Base-by-base conservation (phyloP, 1,140 invertebrate genomes). In the Brachionus plicatilis region DNA sequence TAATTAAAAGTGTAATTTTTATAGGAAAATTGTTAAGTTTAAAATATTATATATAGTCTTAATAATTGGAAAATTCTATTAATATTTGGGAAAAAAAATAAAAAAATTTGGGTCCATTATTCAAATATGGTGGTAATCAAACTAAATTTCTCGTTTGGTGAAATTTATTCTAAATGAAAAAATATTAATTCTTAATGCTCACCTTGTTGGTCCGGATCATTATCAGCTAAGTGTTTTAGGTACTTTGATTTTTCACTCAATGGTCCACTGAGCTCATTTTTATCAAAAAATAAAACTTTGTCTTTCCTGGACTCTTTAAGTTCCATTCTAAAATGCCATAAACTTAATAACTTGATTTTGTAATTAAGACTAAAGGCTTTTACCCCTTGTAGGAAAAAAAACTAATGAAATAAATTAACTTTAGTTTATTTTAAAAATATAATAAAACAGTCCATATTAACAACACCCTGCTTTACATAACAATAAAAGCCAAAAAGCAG, bases 151-250 rank as follows among this genome's bases (percentile, higher is more conserved):
- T 24, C 24, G 24, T 24, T 24, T 24, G 24, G 1, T 24, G 1
- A 24, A 24, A 24, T 24, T 24, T 24, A 24, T 24, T 24, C 24
- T 1, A 24, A 24, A n/a, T n/a, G n/a, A n/a, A 24, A 24, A 24
- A 24, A 24, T 1, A 24, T 24, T 24, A 24, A 24, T 24, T 24
- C 24, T 24, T 24, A 70, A 37, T 37, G 33, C 33, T 5, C 6
- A 72, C 68, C 79, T 24, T 9, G 79, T 47, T 82, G 79, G 2
- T 82, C 79, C n/a, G 79, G 79, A 20, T 82, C 79, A 17, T 82
- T 82, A 27, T 82, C 79, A 12, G 79, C 79, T 24, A 82, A 82
- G 12, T 82, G 79, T 27, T 41, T 27, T 14, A 82, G n/a, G 43
- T 82, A 82, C 33, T 29, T 60, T 12, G 79, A 60, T 37, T 68